Evolutionary conservation across 30 jellyfish, hydroid and myxozoan genomes (phyloP).

Genomic region (Hydractinia symbiolongicarpus): DNA sequence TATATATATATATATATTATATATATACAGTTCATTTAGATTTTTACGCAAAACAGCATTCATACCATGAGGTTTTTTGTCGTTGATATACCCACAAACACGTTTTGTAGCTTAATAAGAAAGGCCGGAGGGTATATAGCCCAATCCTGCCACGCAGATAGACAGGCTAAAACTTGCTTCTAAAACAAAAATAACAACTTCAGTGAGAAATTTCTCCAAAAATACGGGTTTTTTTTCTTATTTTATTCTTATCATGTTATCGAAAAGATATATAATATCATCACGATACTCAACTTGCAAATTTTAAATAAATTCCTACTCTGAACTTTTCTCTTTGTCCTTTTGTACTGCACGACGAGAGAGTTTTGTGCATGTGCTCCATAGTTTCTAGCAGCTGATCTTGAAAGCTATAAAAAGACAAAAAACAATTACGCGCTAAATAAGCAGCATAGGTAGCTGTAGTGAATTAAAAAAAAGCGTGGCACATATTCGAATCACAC

Average conservation of each 20-base stretch:
- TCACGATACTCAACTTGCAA: too few species aligned
- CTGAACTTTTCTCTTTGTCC: conserved; percentile 87
- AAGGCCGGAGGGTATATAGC: conserved; percentile 89
- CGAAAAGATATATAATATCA: too few species aligned
- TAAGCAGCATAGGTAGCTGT: neutral
- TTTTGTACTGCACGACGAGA: conserved; percentile 58
- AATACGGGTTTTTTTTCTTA: too few species aligned
- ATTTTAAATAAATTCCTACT: conserved; percentile 25
- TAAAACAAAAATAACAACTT: conserved; percentile 18
- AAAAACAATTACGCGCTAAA: neutral
- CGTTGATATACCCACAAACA: conserved; percentile 80
- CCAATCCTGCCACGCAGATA: conserved; percentile 99
- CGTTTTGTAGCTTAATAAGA: conserved; percentile 73
- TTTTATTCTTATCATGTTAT: too few species aligned
- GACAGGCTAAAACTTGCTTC: conserved; percentile 92
- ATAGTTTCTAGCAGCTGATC: conserved; percentile 47
- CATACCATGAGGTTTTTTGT: conserved; percentile 26
- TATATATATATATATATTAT: too few species aligned
- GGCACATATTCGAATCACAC: too few species aligned
- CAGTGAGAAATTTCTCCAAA: neutral
- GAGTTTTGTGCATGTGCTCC: conserved; percentile 70
- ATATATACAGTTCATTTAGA: neutral
- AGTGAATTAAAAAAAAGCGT: neutral
- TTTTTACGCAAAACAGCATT: neutral
- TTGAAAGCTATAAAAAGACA: conserved; percentile 48